Conservation (phyloP, 23 tunicate species). For the Styela plicata region DNA sequence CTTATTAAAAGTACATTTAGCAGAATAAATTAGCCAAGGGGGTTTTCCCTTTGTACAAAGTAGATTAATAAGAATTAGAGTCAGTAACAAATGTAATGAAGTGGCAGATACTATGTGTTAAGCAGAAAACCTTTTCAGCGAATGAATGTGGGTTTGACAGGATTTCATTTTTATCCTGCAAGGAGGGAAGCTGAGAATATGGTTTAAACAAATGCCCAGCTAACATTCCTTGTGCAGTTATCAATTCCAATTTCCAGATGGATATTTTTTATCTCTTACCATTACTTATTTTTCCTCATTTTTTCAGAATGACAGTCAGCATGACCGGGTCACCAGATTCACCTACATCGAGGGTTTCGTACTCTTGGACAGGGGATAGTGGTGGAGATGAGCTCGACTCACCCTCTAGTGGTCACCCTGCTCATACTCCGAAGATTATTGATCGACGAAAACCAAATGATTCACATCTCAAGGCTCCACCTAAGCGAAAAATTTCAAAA, state of each 20-base stretch:
- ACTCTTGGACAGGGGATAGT: constrained; percentile 15
- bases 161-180: no score
- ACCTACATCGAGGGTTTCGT: constrained; percentile 17
- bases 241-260: not conserved
- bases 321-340: constrained; percentile 16
- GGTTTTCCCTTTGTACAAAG: no score
- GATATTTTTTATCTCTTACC: not conserved
- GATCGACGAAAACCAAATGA: constrained; percentile 18
- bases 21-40: no score
- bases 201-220: no score
- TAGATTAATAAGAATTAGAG: no score
- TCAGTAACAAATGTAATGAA: no score
- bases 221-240: no score
- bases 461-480: constrained; percentile 28
- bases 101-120: no score
- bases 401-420: not conserved
- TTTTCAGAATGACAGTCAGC: constrained; percentile 12
- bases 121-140: no score
- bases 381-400: constrained; percentile 14
- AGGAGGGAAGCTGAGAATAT: no score
- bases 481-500: constrained; percentile 16
- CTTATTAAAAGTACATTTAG: no score
- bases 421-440: constrained; percentile 30
- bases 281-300: not conserved
- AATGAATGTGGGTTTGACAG: no score